Evolutionary conservation across 2,888 invertebrate genomes (phyloP), one percentile per base, ranked within the genome.

Genomic region (Argyresthia goedartella): DNA sequence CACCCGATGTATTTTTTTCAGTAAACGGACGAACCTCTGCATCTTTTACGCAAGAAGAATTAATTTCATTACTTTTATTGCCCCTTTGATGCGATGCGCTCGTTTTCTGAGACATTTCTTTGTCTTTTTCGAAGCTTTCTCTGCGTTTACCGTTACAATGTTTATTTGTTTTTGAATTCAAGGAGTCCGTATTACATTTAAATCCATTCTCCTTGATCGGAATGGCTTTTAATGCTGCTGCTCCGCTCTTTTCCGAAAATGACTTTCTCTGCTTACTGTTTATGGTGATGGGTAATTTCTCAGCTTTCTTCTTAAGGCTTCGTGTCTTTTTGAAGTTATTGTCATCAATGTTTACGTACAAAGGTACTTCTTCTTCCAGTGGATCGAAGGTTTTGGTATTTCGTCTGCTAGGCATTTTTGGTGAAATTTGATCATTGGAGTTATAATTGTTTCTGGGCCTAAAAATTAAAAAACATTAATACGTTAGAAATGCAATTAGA

Each of bases 321-420:
- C 10, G 10, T 36, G 15, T 8, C 48, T 14, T 13, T 35, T 48
- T 48, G 13, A 47, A 13, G 11, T 55, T 54, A 44, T 60, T 57
- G n/a, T 51, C 15, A 52, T 54, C 13, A 10, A 73, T 53, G 60
- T 76, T 75, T 7, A 61, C 65, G 53, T 76, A 76, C 46, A 69
- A 55, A 15, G 70, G 69, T 51, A 57, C 56, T 43, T 61, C 48
- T 4, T 48, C 48, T 15, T 48, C 48, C 14, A 15, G 8, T 13
- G 25, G 25, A 2, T 25, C 25, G 2, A 6, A 25, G 25, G 25
- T 25, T 25, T 25, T 35, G 35, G 9, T 59, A 25, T 64, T 65
- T n/a, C 51, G 33, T 34, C 42, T 48, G 42, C 14, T 35, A 46
- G 51, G 8, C 33, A 34, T 43, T 47, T 39, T 50, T 33, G 42